These are phyloP conservation scores for Formicarius rufipectus DNA, from an alignment of 2,113 vertebrate genomes.

Conservation along the genomic window DNA sequence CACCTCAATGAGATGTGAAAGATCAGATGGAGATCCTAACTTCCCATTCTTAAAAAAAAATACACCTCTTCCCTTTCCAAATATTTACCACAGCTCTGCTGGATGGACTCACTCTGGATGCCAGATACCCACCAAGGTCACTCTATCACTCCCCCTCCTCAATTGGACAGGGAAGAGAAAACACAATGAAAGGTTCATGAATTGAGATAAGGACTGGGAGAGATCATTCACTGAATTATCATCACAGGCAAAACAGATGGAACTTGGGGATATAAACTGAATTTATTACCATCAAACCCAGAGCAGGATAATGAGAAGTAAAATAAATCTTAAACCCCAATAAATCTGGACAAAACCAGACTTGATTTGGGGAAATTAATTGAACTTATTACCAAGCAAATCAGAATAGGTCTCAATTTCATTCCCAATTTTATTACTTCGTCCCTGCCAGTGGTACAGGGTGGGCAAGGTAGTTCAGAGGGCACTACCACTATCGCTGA, in stretches of 20 bases:
- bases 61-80: background rate
- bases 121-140: background rate
- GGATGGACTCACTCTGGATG: background rate
- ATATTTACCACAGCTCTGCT: background rate
- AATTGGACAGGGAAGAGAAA: background rate
- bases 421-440: no score
- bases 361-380: background rate
- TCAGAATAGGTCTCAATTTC: background rate
- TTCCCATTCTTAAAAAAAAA: background rate
- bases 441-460: background rate
- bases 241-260: background rate
- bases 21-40: background rate
- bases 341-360: background rate
- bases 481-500: background rate
- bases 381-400: background rate
- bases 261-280: background rate
- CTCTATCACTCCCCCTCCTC: background rate
- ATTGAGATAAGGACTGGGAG: background rate
- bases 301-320: background rate
- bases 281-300: background rate
- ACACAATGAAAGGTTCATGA: background rate
- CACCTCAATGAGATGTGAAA: background rate
- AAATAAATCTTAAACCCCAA: background rate
- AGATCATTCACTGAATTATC: background rate
- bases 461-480: no score